Base-by-base conservation (phyloP, 1,140 invertebrate genomes). In the Atta cephalotes region DNA sequence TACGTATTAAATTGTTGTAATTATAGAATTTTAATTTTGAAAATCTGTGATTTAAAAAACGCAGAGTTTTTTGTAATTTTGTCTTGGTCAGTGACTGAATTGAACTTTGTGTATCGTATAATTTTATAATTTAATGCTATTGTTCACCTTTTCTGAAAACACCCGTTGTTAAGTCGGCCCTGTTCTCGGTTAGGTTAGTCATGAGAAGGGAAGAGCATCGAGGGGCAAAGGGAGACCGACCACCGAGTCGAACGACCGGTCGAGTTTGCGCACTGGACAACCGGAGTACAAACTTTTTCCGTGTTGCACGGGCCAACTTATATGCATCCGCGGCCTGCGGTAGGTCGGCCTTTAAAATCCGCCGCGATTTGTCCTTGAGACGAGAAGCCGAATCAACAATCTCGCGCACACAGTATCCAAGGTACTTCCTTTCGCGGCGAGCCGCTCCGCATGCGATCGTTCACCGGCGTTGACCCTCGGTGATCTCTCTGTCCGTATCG, bases 251-350 rank as follows among this genome's bases (percentile, higher is more conserved):
- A 88, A 91, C 89, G 78, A 89, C 85, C 25, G 82, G 88, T 91
- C 88, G 86, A 91, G 90, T 91, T 87, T 89, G 90, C 90, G 90
- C 88, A 87, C 49, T 91, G 81, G 80, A 89, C 87, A 88, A 90
- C 51, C 89, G 87, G 74, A 87, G 65, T 87, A 80, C 66, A 78
- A 91, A 91, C 87, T 88, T 88, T 90, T 86, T 86, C 71, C 89
- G 60, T 79, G 79, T 84, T 78, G 70, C 78, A 62, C 28, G 45
- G 60, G 45, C 71, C 71, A 60, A 76, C 28, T 60, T 51, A 63
- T 39, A 10, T 53, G 21, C 16, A 60, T 60, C 51, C 51, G 65
- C 77, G 49, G 71, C 82, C 65, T 84, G 88, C 72, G 78, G 78
- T 78, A 87, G 85, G 88, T 87, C 86, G 70, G 25, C 85, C 58